Percentiles rank a stretch among this genome's conserved stretches.
phyloP scores from a whole-genome alignment of 1,140 invertebrate genomes.

The Formica selysi region DNA sequence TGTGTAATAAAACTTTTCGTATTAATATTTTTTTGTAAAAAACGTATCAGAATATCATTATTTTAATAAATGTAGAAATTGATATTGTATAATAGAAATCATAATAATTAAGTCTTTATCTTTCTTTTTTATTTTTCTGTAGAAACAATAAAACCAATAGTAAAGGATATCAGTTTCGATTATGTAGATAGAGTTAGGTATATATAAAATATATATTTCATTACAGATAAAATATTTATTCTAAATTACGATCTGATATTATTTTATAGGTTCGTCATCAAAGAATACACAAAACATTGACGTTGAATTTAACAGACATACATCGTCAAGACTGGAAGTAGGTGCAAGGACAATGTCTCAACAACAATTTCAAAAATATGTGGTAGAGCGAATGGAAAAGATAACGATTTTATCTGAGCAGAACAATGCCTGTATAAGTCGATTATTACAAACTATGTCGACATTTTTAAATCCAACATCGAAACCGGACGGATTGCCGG shows the following conservation, averaged over 20 bases:
- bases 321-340: background rate
- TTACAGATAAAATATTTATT: too few species aligned
- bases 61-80: too few species aligned
- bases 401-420: background rate
- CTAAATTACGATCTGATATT: background rate
- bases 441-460: background rate
- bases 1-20: too few species aligned
- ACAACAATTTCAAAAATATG: slow-evolving; percentile 15
- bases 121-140: too few species aligned
- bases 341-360: background rate
- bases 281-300: background rate
- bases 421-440: background rate
- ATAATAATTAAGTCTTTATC: too few species aligned
- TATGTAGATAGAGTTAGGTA: too few species aligned
- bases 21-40: too few species aligned
- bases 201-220: too few species aligned
- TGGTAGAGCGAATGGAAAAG: background rate
- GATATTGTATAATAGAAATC: too few species aligned
- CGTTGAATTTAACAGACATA: background rate
- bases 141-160: too few species aligned
- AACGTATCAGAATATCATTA: too few species aligned
- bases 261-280: background rate
- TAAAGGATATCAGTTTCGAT: too few species aligned
- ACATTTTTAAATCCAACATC: background rate
- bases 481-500: background rate